These are phyloP conservation scores for Danio jaintianensis DNA, from an alignment of 2,797 vertebrate species.

Conservation along the genomic window DNA sequence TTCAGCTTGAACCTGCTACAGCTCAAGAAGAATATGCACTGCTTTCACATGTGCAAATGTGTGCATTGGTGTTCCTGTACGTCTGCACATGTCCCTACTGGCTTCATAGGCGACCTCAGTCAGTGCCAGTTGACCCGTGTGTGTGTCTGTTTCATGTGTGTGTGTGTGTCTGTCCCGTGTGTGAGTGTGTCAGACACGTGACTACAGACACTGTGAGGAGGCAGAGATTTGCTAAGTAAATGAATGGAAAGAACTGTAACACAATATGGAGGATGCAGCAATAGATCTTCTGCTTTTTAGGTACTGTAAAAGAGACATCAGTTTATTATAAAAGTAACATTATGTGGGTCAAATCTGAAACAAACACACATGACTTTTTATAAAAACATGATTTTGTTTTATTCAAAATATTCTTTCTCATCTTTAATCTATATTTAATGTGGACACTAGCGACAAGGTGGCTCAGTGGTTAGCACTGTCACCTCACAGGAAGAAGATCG, in stretches of 20 bases:
- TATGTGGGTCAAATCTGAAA: neutral
- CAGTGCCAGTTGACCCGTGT: constrained; percentile 29
- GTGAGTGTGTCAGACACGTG: constrained; percentile 34
- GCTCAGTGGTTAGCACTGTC: too few relatives aligned
- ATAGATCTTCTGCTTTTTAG: neutral
- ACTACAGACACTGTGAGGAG: neutral
- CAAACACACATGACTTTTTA: too few relatives aligned
- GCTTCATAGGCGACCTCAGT: constrained; percentile 40
- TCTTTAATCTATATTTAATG: too few relatives aligned
- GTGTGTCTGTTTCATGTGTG: constrained; percentile 3
- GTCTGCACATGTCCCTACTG: constrained; percentile 33
- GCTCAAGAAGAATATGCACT: constrained; percentile 52
- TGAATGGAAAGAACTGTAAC: neutral
- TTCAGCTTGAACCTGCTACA: constrained; percentile 43
- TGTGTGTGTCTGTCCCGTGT: constrained; percentile 24
- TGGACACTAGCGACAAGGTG: too few relatives aligned
- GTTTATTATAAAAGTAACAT: neutral
- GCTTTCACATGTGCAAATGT: constrained; percentile 36
- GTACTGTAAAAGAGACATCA: neutral
- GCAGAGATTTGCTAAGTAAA: neutral
- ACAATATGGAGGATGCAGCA: neutral
- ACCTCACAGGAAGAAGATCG: too few relatives aligned
- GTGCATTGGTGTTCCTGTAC: constrained; percentile 38
- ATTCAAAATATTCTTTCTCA: too few relatives aligned
- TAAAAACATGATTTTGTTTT: too few relatives aligned